Evolutionary conservation across 2,888 invertebrate species (phyloP), one percentile per base, ranked within the genome.

Genomic region (Lysandra coridon): DNA sequence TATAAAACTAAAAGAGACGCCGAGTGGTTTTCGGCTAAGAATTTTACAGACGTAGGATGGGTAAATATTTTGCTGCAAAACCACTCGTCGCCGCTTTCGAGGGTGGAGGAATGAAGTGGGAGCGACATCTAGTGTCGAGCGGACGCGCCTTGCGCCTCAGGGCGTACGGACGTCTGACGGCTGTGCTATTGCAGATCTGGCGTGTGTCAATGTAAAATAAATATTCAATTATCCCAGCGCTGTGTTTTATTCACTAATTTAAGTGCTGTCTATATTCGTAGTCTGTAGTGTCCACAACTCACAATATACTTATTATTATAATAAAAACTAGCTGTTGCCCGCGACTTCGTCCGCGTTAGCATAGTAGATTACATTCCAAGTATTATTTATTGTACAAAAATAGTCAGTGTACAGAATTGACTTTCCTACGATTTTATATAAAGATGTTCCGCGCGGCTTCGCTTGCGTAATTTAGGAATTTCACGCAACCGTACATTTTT

Each of bases 221-320:
- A 92, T 87, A 89, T 89, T 91, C 91, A 85, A 92, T 90, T 91
- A 92, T 92, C 90, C 90, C 88, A 82, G 82, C 80, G 23, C 0
- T 33, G 74, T n/a, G 69, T 82, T 84, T 83, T 81, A 84, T 85
- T 85, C 82, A 53, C 37, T 17, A 4, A 23, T n/a, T n/a, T n/a
- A n/a, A 62, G 23, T 0, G 57, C 4, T 57, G 57, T 14, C 53
- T 40, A 40, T 40, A 40, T 40, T 40, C 40, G 40, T 40, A 6
- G 40, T 40, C 40, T 6, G 4, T 37, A 40, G 40, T 1, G 40
- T 40, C 37, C 6, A 40, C 6, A 6, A 40, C 40, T 40, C 6
- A 40, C 6, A 37, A 4, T 37, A 37, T 23, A 23, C 23, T 23
- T 23, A 23, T 23, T 23, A 23, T 23, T 23, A 23, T 23, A 23